phyloP scores from a whole-genome alignment of 1,140 invertebrate species.

The Vanessa tameamea region DNA sequence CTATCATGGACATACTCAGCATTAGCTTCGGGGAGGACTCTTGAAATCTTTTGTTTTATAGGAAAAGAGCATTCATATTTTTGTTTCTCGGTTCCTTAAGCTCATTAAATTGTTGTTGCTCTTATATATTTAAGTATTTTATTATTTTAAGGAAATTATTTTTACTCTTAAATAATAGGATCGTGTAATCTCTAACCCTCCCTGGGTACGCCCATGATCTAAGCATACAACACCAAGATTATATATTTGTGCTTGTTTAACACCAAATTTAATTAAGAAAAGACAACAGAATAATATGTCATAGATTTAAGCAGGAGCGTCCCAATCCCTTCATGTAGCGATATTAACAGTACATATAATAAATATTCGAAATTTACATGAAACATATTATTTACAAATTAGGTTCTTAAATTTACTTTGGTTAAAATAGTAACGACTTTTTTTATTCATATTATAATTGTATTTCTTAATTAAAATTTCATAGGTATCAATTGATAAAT shows the following conservation, averaged over 20 bases:
- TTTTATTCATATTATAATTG: too few species aligned
- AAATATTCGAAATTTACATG: too few species aligned
- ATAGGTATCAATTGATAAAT: too few species aligned
- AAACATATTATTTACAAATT: too few species aligned
- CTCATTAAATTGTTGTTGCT: too few species aligned
- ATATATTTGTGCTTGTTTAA: neutral
- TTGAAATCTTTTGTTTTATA: neutral
- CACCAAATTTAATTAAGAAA: neutral
- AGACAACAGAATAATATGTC: neutral
- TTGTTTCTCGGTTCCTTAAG: too few species aligned
- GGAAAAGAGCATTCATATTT: neutral
- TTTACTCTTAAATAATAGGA: neutral
- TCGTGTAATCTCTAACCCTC: neutral
- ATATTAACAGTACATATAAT: too few species aligned
- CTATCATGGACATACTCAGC: neutral
- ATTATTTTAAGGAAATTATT: neutral
- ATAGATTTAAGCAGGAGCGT: neutral
- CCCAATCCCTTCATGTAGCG: neutral
- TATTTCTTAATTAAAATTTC: too few species aligned
- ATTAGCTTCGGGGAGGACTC: neutral
- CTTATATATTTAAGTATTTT: neutral
- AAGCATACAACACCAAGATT: conserved; percentile 10
- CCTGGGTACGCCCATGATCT: conserved; percentile 1
- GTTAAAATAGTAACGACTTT: too few species aligned
- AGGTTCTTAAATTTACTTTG: too few species aligned